Conservation (phyloP, 2,888 invertebrate species). For the Podabrus alpinus region DNA sequence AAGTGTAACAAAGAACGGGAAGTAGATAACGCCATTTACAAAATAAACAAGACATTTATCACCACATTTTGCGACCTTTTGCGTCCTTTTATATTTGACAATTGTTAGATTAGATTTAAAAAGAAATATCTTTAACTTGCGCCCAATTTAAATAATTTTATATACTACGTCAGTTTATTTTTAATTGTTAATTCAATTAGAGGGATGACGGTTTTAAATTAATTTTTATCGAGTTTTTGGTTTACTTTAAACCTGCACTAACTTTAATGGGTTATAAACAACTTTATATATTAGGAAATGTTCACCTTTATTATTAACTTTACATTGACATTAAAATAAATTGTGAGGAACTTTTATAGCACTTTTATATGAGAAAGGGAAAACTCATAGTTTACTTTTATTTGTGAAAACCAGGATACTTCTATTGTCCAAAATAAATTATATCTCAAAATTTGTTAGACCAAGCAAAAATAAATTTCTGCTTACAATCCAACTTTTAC, state of each 20-base stretch:
- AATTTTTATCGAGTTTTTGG: constrained; percentile 39
- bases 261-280: constrained; percentile 42
- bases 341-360: neutral
- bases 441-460: neutral
- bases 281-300: neutral
- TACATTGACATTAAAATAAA: constrained; percentile 4
- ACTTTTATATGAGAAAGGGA: neutral
- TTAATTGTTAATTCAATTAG: neutral
- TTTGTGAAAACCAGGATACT: neutral
- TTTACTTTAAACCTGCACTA: constrained; percentile 40
- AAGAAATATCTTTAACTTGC: neutral
- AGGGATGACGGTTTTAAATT: neutral
- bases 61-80: constrained; percentile 27
- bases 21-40: constrained; percentile 46
- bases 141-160: neutral
- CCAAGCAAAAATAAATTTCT: neutral
- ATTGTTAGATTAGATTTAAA: constrained; percentile 1
- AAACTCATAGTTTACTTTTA: neutral
- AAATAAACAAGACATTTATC: constrained; percentile 50
- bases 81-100: constrained; percentile 6
- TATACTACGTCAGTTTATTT: neutral
- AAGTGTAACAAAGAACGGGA: constrained; percentile 46
- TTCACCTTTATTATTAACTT: constrained; percentile 1
- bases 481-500: neutral
- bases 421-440: constrained; percentile 1